A percentile compares a stretch with the other conserved stretches of the same genome.
These are phyloP conservation scores for Neolamprologus kungweensis DNA, from an alignment of 2,113 vertebrate species.

Conservation along the genomic window DNA sequence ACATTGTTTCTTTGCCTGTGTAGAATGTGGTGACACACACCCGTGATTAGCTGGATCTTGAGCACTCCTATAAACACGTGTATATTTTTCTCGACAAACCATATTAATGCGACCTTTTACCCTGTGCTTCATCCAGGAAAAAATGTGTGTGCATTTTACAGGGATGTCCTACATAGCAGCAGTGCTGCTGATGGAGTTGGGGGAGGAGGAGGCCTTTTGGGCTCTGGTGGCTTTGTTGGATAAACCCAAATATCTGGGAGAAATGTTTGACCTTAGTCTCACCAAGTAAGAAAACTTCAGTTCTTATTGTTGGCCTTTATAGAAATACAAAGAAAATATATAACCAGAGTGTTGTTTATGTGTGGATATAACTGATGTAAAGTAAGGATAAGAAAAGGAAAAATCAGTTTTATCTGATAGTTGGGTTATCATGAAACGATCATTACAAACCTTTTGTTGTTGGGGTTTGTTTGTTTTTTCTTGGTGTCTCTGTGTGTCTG, in stretches of 20 bases:
- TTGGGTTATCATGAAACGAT: neutral
- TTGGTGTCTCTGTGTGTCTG: neutral
- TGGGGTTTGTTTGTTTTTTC: neutral
- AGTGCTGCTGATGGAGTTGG: slow-evolving; percentile 71
- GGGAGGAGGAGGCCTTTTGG: slow-evolving; percentile 74
- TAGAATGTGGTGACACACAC: neutral
- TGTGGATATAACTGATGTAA: neutral
- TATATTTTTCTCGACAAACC: neutral
- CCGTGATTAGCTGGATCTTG: neutral
- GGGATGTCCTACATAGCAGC: slow-evolving; percentile 75
- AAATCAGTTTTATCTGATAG: neutral
- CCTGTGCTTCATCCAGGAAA: neutral
- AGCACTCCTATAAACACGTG: fast-evolving
- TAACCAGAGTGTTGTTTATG: fast-evolving
- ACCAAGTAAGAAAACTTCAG: slow-evolving; percentile 55
- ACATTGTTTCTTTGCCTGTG: neutral
- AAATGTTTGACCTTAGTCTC: slow-evolving; percentile 64
- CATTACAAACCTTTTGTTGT: neutral
- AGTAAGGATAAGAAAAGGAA: neutral
- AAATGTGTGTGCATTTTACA: neutral
- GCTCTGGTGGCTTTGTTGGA: slow-evolving; percentile 65
- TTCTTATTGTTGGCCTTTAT: neutral
- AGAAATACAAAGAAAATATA: neutral
- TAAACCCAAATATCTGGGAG: slow-evolving; percentile 59
- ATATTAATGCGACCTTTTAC: fast-evolving